These are phyloP conservation scores for Halesus radiatus DNA, from an alignment of 1,140 invertebrate genomes.

Conservation along the genomic window DNA sequence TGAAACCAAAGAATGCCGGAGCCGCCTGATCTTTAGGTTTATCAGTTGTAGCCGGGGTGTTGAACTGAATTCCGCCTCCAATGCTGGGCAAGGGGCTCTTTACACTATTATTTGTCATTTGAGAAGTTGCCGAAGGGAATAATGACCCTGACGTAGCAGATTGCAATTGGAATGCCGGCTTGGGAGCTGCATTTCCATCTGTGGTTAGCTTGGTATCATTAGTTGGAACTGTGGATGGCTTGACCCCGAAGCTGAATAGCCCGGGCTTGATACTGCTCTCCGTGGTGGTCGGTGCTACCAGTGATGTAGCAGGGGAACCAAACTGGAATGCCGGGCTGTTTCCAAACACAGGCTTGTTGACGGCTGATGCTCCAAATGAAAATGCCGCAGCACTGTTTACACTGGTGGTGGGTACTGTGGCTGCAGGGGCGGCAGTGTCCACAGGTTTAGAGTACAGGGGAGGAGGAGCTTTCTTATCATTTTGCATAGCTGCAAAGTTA, in stretches of 20 bases:
- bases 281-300: background rate
- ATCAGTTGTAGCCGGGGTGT: background rate
- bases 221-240: background rate
- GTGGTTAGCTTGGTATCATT: background rate
- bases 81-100: background rate
- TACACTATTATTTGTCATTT: background rate
- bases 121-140: conserved; percentile 24
- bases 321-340: conserved; percentile 29
- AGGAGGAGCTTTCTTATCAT: background rate
- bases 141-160: conserved; percentile 6
- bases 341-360: conserved; percentile 35
- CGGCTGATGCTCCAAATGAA: conserved; percentile 34
- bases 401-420: conserved; percentile 11
- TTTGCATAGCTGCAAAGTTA: conserved; percentile 2
- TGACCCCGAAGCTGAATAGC: conserved; percentile 11
- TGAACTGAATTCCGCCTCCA: background rate
- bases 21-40: conserved; percentile 39
- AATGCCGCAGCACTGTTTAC: conserved; percentile 39
- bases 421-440: background rate
- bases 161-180: conserved; percentile 23
- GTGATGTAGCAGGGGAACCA: background rate
- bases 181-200: background rate
- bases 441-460: background rate
- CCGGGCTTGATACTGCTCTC: background rate
- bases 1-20: conserved; percentile 22